Conservation (phyloP, 2,888 invertebrate genomes). For the Lochmaea crataegi region DNA sequence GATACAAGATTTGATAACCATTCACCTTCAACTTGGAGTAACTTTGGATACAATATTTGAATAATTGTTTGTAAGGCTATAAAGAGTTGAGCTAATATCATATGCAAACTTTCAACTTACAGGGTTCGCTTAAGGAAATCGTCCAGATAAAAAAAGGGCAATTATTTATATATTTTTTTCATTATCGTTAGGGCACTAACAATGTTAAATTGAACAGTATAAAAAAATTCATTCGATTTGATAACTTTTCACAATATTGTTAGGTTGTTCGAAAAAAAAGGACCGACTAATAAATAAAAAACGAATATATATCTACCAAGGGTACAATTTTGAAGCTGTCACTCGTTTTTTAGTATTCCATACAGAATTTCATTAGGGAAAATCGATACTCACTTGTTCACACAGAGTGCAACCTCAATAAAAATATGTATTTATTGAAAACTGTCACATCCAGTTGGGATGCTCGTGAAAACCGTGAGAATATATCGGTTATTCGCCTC, state of each 20-base stretch:
- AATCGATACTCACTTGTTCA: slow-evolving; percentile 5
- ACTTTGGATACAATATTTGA: too few relatives aligned
- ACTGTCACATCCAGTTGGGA: neutral
- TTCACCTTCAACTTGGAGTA: too few relatives aligned
- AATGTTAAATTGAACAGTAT: too few relatives aligned
- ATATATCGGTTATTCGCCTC: neutral
- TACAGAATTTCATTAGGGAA: slow-evolving; percentile 19
- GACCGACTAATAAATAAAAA: slow-evolving; percentile 6
- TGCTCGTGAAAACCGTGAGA: neutral
- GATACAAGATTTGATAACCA: neutral
- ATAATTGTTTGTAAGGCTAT: too few relatives aligned
- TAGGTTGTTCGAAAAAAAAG: neutral
- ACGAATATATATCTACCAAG: slow-evolving; percentile 8
- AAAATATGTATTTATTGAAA: neutral
- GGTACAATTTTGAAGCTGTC: slow-evolving; percentile 24
- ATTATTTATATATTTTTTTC: too few relatives aligned
- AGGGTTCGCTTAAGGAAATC: too few relatives aligned
- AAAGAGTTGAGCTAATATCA: too few relatives aligned
- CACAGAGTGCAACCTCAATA: neutral
- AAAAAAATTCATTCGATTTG: too few relatives aligned
- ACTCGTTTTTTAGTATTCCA: slow-evolving; percentile 8
- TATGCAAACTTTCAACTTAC: too few relatives aligned
- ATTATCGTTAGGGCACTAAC: too few relatives aligned
- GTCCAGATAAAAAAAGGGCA: too few relatives aligned
- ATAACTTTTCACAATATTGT: neutral